Evolutionary conservation across 2,797 vertebrate genomes (phyloP).

Genomic region (Simalia tracyae): DNA sequence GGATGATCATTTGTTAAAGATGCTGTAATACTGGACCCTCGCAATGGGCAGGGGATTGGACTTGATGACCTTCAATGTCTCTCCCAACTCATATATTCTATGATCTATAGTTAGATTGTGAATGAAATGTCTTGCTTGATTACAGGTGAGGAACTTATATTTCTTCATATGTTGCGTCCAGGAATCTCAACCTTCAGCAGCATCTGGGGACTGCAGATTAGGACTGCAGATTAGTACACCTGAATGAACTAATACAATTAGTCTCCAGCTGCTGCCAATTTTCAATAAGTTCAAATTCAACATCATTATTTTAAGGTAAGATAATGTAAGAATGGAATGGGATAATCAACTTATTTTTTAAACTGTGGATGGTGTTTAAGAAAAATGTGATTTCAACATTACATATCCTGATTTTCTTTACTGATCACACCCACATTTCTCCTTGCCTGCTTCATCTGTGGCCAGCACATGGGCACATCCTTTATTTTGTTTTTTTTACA

Average conservation of each 20-base stretch:
- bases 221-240: no score
- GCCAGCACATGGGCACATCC: neutral
- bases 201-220: neutral
- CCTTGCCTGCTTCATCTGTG: neutral
- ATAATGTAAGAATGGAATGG: neutral
- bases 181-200: neutral
- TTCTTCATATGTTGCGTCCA: neutral
- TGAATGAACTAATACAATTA: neutral
- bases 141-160: neutral
- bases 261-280: neutral
- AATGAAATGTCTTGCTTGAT: neutral
- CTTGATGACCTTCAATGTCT: neutral
- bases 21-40: neutral
- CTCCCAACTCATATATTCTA: neutral
- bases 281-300: neutral
- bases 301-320: neutral
- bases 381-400: neutral
- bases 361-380: neutral
- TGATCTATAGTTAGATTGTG: neutral
- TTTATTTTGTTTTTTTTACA: neutral
- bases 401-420: neutral
- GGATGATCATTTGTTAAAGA: neutral
- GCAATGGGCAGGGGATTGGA: neutral
- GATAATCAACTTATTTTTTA: neutral
- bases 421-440: neutral